A percentile compares a stretch with the other conserved stretches of the same genome.
Evolutionary conservation across 2,797 vertebrate genomes (phyloP).

Genomic region (Decapterus maruadsi): DNA sequence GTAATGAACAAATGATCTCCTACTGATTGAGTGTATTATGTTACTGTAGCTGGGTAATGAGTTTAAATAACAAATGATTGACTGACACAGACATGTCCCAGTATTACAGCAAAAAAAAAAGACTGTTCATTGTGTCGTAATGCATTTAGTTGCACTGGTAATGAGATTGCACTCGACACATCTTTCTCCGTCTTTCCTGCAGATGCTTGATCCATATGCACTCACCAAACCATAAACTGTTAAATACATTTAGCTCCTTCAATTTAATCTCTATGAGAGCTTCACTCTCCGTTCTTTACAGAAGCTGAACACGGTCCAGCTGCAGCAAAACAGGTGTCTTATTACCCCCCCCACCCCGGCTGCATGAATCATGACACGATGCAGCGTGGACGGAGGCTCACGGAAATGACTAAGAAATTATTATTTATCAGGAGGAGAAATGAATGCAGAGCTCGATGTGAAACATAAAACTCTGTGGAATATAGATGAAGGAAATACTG

Average conservation of each 20-base stretch:
- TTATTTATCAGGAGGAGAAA: slow-evolving; percentile 15
- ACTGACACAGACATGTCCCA: not conserved
- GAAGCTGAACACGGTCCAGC: slow-evolving; percentile 69
- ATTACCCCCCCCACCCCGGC: slow-evolving; percentile 40
- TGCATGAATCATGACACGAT: slow-evolving; percentile 57
- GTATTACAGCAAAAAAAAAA: not conserved
- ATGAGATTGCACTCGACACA: slow-evolving; percentile 14
- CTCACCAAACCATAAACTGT: slow-evolving; percentile 73
- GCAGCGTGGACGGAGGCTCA: slow-evolving; percentile 29
- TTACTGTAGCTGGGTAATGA: not conserved
- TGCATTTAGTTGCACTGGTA: slow-evolving; percentile 26
- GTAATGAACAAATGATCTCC: not conserved
- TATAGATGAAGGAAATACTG: not conserved
- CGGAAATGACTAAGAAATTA: slow-evolving; percentile 35
- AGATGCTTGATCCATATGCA: slow-evolving; percentile 50
- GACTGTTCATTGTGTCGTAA: slow-evolving; percentile 3
- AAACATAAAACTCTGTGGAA: slow-evolving; percentile 1
- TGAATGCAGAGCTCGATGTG: slow-evolving; percentile 3
- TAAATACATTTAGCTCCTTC: slow-evolving; percentile 76
- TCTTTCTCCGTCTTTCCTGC: slow-evolving; percentile 48
- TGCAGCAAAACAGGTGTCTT: slow-evolving; percentile 72
- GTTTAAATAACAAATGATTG: not conserved
- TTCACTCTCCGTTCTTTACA: slow-evolving; percentile 57
- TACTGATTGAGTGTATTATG: not conserved
- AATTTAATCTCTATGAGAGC: slow-evolving; percentile 82